Conservation (phyloP, 2,797 vertebrate genomes). For the Microctenopoma stevenorrisi region DNA sequence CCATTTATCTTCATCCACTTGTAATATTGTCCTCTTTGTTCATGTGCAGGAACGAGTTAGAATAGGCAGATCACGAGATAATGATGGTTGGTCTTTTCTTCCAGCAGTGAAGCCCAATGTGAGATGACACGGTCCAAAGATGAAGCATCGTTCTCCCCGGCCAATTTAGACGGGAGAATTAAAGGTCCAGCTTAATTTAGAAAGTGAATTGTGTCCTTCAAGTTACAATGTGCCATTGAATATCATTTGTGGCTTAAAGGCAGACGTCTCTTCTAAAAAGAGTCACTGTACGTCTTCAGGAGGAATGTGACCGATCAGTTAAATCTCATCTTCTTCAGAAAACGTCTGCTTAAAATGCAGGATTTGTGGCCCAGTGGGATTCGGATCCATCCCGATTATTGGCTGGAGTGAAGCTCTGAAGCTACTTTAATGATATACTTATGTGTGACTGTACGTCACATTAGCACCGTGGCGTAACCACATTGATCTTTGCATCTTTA, state of each 20-base stretch:
- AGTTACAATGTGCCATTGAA: slow-evolving; percentile 75
- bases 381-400: slow-evolving; percentile 30
- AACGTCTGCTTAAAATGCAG: slow-evolving; percentile 12
- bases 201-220: slow-evolving; percentile 80
- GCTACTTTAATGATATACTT: slow-evolving; percentile 14
- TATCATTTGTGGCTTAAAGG: slow-evolving; percentile 83
- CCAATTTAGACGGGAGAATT: slow-evolving; percentile 84
- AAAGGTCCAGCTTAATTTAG: slow-evolving; percentile 77
- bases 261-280: slow-evolving; percentile 71
- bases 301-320: slow-evolving; percentile 55
- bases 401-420: slow-evolving; percentile 15
- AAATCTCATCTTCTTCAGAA: slow-evolving; percentile 41
- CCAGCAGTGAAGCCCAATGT: slow-evolving; percentile 79
- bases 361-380: slow-evolving; percentile 11
- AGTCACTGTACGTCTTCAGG: slow-evolving; percentile 54
- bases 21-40: slow-evolving; percentile 75
- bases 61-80: slow-evolving; percentile 74
- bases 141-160: slow-evolving; percentile 81
- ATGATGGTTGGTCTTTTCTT: slow-evolving; percentile 68
- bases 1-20: slow-evolving; percentile 67
- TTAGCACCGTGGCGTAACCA: slow-evolving; percentile 21
- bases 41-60: slow-evolving; percentile 44
- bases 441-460: not conserved
- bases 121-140: slow-evolving; percentile 79
- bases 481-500: slow-evolving; percentile 60